A percentile compares a stretch with the other conserved stretches of the same genome.
Evolutionary conservation across 2,113 vertebrate genomes (phyloP).

Genomic region (Syngnathoides biaculeatus): DNA sequence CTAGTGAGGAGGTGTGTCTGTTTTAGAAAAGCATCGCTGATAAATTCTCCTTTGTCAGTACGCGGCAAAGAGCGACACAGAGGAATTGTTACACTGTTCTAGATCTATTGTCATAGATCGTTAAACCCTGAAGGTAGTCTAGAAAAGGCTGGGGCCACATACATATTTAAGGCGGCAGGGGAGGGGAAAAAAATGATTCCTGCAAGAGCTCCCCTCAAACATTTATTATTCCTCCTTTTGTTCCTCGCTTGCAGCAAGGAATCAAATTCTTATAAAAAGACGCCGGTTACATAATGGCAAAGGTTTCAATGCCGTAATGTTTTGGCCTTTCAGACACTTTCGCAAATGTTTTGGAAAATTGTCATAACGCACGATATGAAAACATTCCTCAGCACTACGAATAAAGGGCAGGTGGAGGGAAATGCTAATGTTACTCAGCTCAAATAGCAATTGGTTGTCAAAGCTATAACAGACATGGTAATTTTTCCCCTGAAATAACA

Average conservation of each 20-base stretch:
- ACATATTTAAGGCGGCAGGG: constrained; percentile 17
- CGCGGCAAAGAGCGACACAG: constrained; percentile 6
- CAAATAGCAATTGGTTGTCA: neutral
- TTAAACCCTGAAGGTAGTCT: constrained; percentile 21
- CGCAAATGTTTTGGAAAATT: neutral
- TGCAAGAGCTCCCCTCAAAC: neutral
- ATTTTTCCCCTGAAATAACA: neutral
- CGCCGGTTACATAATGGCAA: neutral
- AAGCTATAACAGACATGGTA: too few relatives aligned
- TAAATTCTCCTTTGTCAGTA: constrained; percentile 1
- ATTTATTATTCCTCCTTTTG: neutral
- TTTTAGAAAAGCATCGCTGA: constrained; percentile 32
- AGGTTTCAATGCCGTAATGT: neutral
- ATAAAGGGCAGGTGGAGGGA: neutral
- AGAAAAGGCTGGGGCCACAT: constrained; percentile 15
- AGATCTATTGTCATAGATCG: neutral
- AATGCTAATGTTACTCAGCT: neutral
- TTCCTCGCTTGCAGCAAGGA: neutral
- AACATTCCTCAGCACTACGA: neutral
- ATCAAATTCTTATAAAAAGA: neutral
- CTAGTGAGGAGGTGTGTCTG: constrained; percentile 25
- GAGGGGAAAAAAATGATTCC: neutral
- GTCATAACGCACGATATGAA: neutral
- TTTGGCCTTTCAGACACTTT: neutral
- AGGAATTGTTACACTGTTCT: constrained; percentile 19